A percentile compares a stretch with the other conserved stretches of the same genome.
These are phyloP conservation scores for Dicyrtomina minuta DNA, from an alignment of 2,888 invertebrate species.

Conservation along the genomic window DNA sequence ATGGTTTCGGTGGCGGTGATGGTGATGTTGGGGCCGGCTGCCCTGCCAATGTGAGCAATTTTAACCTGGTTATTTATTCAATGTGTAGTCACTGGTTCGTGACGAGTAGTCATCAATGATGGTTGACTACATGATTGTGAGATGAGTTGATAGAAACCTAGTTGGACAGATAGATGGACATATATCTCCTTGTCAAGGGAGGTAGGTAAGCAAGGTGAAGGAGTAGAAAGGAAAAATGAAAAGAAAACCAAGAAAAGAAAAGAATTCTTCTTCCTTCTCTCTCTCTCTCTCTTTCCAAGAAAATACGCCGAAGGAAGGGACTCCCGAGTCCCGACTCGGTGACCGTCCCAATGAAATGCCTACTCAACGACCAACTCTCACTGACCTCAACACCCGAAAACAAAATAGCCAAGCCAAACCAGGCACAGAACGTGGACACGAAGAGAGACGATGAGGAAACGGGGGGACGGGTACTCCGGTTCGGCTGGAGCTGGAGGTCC, in stretches of 20 bases:
- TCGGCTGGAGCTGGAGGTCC: no score
- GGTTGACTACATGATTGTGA: background rate
- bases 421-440: background rate
- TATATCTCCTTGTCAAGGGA: background rate
- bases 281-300: background rate
- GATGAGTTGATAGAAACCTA: constrained; percentile 1
- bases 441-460: background rate
- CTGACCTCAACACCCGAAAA: background rate
- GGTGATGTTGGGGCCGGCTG: constrained; percentile 9
- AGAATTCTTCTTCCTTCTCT: background rate
- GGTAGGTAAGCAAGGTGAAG: background rate
- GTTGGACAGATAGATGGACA: constrained; percentile 9
- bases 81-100: constrained; percentile 37
- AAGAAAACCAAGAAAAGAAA: background rate
- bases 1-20: background rate
- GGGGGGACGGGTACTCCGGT: background rate
- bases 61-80: constrained; percentile 34
- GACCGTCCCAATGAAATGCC: no score
- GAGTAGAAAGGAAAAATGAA: background rate
- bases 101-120: constrained; percentile 32
- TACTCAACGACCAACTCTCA: no score
- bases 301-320: constrained; percentile 7
- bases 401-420: background rate
- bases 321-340: no score
- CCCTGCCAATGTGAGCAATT: constrained; percentile 21